Evolutionary conservation across 2,797 vertebrate species (phyloP), one percentile per base, ranked within the genome.

Genomic region (Rhinichthys osculus): DNA sequence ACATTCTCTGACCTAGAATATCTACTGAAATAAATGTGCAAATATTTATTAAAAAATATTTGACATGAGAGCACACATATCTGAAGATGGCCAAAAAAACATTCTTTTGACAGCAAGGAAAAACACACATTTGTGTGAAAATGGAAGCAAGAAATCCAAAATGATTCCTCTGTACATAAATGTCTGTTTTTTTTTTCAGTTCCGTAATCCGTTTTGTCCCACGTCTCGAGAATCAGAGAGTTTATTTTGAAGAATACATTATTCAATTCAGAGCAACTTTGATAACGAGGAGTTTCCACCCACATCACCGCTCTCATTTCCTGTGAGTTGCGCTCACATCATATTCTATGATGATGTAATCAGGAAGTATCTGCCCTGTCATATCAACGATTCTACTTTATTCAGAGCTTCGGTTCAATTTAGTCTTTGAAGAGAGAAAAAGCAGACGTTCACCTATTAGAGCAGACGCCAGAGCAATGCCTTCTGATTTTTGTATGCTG

Each of bases 401-500:
- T 81, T 72, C 42, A 81, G 42, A 52, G 77, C 69, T 64, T 81
- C 69, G 52, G 57, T 47, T 54, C 30, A 62, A 69, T 72, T 79
- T 70, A n/a, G 59, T 40, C 47, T 84, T 79, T 81, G 59, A 81
- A 57, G 78, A 73, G 11, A 44, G 50, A 59, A 44, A 73, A 52
- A 44, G 33, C 38, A n/a, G 19, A 80, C 30, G 38, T 74, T 78
- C 73, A 47, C 69, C 62, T 66, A 85, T 86, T 80, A 66, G 27
- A 86, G 17, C 69, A 85, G 59, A 85, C 64, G 64, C 19, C 30
- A 54, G 50, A 80, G 72, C 59, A 66, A 44, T 66, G 78, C 62
- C 85, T 78, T 64, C 27, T 78, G 57, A 73, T 81, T 52, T 62
- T 47, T 71, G n/a, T 72, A 88, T 78, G 86, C 88, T 86, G 83